A percentile compares a stretch with the other conserved stretches of the same genome.
These are phyloP conservation scores for Petromus typicus DNA, from an alignment of 2,113 vertebrate species.

Conservation along the genomic window DNA sequence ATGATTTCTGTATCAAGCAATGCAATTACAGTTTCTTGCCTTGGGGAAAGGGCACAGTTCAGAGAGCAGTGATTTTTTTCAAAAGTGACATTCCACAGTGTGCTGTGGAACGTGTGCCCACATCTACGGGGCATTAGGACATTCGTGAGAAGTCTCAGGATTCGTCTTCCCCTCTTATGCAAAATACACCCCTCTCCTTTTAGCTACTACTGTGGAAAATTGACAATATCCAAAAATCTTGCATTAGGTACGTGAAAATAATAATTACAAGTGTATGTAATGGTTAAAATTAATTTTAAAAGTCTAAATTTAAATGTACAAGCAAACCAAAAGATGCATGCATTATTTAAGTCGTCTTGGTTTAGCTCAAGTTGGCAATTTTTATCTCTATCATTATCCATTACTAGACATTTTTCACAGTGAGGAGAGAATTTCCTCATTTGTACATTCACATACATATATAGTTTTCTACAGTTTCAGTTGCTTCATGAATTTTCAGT, in stretches of 20 bases:
- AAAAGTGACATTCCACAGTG: too few species aligned
- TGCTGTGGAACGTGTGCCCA: neutral
- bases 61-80: neutral
- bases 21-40: neutral
- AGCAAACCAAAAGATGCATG: neutral
- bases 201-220: neutral
- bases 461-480: neutral
- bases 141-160: neutral
- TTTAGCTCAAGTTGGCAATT: neutral
- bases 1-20: neutral
- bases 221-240: neutral
- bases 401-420: neutral
- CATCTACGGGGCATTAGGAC: neutral
- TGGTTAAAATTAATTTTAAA: neutral
- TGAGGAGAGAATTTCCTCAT: neutral
- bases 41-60: neutral
- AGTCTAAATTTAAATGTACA: neutral
- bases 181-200: neutral
- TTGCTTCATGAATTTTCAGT: neutral
- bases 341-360: neutral
- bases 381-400: neutral
- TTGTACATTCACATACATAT: neutral
- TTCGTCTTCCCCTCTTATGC: neutral
- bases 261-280: neutral
- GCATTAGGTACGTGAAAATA: neutral